Evolutionary conservation across 2,797 vertebrate genomes (phyloP).

Genomic region (Cetoscarus ocellatus): DNA sequence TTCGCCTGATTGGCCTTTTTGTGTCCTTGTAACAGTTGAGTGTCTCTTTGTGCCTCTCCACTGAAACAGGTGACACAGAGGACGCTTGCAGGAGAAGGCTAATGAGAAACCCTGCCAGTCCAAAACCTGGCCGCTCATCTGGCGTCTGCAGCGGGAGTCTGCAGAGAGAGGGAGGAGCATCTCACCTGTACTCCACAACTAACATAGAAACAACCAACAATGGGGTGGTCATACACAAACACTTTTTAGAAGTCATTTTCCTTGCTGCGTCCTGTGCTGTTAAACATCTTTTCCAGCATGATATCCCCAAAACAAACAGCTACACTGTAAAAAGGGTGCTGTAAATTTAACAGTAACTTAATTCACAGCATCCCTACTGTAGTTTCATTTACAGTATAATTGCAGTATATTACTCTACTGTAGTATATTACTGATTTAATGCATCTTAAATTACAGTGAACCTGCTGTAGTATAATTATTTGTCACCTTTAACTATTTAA

Average conservation of each 20-base stretch:
- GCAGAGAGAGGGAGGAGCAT: neutral
- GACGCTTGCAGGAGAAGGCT: conserved; percentile 43
- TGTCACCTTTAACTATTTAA: too few relatives aligned
- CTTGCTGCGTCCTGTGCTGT: neutral
- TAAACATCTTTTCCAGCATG: neutral
- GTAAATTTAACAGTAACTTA: too few relatives aligned
- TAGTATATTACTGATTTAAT: too few relatives aligned
- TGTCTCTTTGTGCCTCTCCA: conserved; percentile 22
- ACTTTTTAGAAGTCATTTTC: neutral
- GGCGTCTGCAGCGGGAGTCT: conserved; percentile 38
- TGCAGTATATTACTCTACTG: too few relatives aligned
- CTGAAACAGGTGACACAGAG: conserved; percentile 40
- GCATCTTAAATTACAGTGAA: too few relatives aligned
- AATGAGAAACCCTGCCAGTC: conserved; percentile 60
- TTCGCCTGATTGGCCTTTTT: conserved; percentile 7
- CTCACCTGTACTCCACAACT: conserved; percentile 10
- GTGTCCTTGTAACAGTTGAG: conserved; percentile 48
- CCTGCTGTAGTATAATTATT: too few relatives aligned
- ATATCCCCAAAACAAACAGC: neutral
- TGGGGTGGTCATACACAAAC: neutral
- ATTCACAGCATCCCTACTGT: too few relatives aligned
- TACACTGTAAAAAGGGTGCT: too few relatives aligned
- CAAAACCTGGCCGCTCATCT: conserved; percentile 40
- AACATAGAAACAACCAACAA: conserved; percentile 13
- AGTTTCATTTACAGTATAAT: too few relatives aligned